Evolutionary conservation across 2,888 invertebrate species (phyloP).

Genomic region (Eristalinus aeneus): DNA sequence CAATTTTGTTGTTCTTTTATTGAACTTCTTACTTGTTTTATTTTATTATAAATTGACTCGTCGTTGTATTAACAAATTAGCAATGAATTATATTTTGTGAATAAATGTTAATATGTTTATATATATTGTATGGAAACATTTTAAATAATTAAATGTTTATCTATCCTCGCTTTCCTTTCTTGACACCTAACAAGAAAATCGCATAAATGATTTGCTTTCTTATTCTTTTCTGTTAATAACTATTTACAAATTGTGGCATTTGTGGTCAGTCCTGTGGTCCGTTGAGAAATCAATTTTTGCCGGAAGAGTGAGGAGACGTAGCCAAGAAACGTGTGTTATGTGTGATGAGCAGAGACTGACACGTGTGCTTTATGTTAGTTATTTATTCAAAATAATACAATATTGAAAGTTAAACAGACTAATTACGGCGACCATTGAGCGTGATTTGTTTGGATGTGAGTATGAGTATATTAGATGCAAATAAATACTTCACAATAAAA

Average conservation of each 20-base stretch:
- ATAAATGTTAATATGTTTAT: conserved; percentile 33
- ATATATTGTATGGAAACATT: conserved; percentile 45
- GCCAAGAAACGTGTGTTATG: not conserved
- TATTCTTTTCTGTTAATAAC: not conserved
- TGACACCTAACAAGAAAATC: conserved; percentile 45
- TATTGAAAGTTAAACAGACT: not conserved
- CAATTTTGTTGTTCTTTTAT: conserved; percentile 29
- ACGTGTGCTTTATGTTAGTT: not conserved
- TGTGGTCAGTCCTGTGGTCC: conserved; percentile 9
- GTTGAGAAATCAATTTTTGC: not conserved
- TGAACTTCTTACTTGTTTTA: conserved; percentile 37
- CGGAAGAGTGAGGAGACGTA: not conserved
- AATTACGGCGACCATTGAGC: not conserved
- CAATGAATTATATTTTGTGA: conserved; percentile 42
- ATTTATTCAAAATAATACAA: not conserved
- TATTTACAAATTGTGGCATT: conserved; percentile 53
- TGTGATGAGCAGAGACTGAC: not conserved
- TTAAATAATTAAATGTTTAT: conserved; percentile 40
- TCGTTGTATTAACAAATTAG: conserved; percentile 28
- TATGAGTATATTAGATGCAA: not conserved
- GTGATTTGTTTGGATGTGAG: not conserved
- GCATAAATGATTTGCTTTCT: not conserved
- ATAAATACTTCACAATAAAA: not conserved
- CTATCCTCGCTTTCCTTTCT: not conserved
- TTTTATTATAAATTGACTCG: conserved; percentile 23